Conservation (phyloP, 2,113 vertebrate genomes). For the Elephantulus edwardii region DNA sequence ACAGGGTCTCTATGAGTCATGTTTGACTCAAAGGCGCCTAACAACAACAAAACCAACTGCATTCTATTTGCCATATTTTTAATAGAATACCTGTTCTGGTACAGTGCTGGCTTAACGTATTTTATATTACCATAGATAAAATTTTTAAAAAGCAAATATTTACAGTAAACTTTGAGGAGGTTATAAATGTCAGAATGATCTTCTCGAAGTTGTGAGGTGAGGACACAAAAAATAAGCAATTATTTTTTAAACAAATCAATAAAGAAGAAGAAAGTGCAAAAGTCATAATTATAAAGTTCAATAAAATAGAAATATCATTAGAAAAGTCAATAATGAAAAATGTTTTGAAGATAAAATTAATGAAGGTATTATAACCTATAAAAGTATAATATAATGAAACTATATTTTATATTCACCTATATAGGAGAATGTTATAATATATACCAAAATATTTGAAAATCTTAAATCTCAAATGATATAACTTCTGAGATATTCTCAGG, state of each 20-base stretch:
- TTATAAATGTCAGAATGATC: constrained; percentile 11
- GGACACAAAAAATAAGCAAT: background rate
- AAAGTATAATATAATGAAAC: too few relatives aligned
- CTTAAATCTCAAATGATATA: background rate
- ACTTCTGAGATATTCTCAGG: background rate
- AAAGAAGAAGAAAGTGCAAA: background rate
- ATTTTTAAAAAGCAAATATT: background rate
- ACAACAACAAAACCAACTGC: too few relatives aligned
- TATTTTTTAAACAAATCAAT: background rate
- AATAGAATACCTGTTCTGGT: background rate
- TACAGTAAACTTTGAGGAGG: background rate
- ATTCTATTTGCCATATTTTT: background rate
- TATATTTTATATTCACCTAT: too few relatives aligned
- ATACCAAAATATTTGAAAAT: background rate
- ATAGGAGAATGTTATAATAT: background rate
- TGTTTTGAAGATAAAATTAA: background rate
- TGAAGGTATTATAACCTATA: background rate
- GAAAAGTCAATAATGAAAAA: background rate
- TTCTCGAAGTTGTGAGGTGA: background rate
- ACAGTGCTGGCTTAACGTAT: background rate
- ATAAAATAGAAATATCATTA: background rate
- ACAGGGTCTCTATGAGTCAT: too few relatives aligned
- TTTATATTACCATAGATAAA: background rate
- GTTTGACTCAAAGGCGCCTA: too few relatives aligned
- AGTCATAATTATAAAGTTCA: background rate